Base-by-base conservation (phyloP, 2,113 vertebrate genomes). In the Gymnogyps californianus region DNA sequence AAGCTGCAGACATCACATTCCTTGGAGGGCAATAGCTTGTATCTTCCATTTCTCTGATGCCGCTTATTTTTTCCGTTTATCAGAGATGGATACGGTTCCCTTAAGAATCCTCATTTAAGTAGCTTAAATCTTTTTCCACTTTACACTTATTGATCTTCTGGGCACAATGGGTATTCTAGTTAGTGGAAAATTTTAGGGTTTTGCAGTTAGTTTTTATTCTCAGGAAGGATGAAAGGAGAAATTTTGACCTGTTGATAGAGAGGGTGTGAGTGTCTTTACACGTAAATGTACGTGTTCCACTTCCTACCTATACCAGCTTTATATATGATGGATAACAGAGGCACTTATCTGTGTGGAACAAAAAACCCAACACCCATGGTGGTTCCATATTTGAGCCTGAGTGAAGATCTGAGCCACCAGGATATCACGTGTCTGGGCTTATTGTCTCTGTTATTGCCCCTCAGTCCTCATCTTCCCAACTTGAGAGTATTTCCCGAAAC, bases 71-170 rank as follows among this genome's bases (percentile, higher is more conserved):
- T 82, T 42, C 46, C 49, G 61, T 95, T 95, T 92, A 93, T 94
- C 82, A 77, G 92, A 91, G 84, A 70, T 86, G 82, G 90, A 88
- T 95, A 88, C 17, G 34, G 82, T 51, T 96, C 96, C 93, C 96
- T 79, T 95, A 96, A 93, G 96, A 96, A 85, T 95, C 79, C 46
- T 91, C 83, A 80, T 91, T 93, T 93, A 95, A 94, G 90, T 69
- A 88, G 54, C 75, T 96, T 94, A 93, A 94, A 54, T 96, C 87
- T 95, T 94, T 90, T 93, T 91, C 71, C 51, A 72, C 78, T 91
- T 95, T 88, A 61, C 22, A 58, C 90, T 86, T 96, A 97, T 83
- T 86, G 92, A 96, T 96, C 94, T 95, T 91, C 70, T 88, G 79
- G 82, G 62, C 25, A 86, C 90, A 71, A 80, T 46, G 34, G 62